Conservation (phyloP, 2,797 vertebrate species). For the Enteromius fasciolatus region DNA sequence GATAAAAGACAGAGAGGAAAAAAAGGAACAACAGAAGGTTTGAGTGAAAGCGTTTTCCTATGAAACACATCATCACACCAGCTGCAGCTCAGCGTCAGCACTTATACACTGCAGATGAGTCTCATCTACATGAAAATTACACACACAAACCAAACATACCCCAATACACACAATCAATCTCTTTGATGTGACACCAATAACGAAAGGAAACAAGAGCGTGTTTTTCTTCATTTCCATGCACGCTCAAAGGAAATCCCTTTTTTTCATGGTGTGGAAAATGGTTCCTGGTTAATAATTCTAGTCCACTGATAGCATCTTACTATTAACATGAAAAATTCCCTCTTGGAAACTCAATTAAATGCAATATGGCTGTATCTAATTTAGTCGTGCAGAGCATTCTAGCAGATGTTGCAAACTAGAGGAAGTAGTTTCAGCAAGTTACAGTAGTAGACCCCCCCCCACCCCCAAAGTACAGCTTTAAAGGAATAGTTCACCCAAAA, state of each 20-base stretch:
- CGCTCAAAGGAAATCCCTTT: constrained; percentile 28
- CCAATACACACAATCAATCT: constrained; percentile 24
- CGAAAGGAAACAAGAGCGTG: constrained; percentile 17
- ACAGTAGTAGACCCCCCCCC: neutral
- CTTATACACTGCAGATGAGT: constrained; percentile 27
- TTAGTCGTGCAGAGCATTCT: constrained; percentile 18
- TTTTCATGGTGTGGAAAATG: constrained; percentile 3
- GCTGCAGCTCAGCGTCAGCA: constrained; percentile 16
- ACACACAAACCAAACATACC: constrained; percentile 34
- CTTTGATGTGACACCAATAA: constrained; percentile 47
- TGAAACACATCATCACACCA: constrained; percentile 44
- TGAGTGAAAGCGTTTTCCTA: constrained; percentile 40
- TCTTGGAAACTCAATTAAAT: constrained; percentile 35
- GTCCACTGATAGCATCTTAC: constrained; percentile 37
- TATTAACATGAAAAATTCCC: constrained; percentile 29
- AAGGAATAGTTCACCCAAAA: neutral
- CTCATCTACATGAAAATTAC: constrained; percentile 54
- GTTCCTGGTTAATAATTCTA: constrained; percentile 22
- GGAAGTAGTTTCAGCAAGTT: neutral
- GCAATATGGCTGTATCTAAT: constrained; percentile 32
- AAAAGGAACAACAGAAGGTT: constrained; percentile 33
- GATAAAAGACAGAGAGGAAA: constrained; percentile 37
- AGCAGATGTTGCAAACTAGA: constrained; percentile 1
- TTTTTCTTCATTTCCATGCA: constrained; percentile 19
- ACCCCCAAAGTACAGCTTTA: neutral